phyloP scores from a whole-genome alignment of 2,888 invertebrate species.

The Laspeyria flexula region DNA sequence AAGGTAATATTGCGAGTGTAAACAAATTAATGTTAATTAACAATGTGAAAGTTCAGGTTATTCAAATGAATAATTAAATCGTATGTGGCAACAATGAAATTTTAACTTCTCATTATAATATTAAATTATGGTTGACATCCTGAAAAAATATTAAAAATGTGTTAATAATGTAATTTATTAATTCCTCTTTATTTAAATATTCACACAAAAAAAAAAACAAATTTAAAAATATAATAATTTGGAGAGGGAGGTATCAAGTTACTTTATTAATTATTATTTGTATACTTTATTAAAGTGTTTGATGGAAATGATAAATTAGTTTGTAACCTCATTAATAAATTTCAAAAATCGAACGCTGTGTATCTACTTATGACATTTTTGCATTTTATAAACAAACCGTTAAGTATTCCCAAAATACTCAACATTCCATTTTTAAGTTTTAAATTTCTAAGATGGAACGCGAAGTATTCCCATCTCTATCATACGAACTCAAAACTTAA shows the following conservation, averaged over 20 bases:
- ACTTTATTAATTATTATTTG: no score
- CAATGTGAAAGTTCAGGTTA: neutral
- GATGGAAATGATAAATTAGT: no score
- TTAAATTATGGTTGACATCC: no score
- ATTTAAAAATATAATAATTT: no score
- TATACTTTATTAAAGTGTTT: no score
- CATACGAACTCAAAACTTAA: conserved; percentile 37
- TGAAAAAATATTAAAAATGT: no score
- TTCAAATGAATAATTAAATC: conserved; percentile 4
- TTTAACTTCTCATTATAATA: neutral
- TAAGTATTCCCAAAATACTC: neutral
- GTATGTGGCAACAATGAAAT: neutral
- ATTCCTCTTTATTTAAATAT: no score
- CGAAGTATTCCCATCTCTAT: conserved; percentile 25
- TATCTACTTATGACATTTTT: neutral
- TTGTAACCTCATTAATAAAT: no score
- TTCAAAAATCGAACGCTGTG: no score
- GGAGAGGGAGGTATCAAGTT: no score
- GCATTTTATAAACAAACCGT: neutral
- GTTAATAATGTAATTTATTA: no score
- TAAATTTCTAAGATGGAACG: conserved; percentile 4
- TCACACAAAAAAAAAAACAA: no score
- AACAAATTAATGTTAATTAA: conserved; percentile 7
- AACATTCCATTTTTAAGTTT: neutral
- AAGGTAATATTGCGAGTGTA: neutral